A percentile compares a stretch with the other conserved stretches of the same genome.
Conservation (phyloP, 2,113 vertebrate species). For the Platycercus adscitus region DNA sequence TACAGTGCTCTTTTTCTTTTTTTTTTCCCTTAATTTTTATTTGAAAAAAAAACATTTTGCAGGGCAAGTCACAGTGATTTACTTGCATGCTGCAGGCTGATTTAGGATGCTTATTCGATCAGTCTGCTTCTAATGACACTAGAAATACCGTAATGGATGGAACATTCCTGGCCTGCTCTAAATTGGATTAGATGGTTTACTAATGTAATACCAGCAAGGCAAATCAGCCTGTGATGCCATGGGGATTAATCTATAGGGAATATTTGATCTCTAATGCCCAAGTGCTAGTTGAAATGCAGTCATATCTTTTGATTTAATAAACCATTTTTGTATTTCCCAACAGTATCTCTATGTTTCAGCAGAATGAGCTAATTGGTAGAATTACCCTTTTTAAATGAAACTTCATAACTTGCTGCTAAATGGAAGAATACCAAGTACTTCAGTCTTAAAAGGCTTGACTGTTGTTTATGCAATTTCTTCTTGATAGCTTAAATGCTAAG, state of each 20-base stretch:
- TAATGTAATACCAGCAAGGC: constrained; percentile 70
- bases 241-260: constrained; percentile 68
- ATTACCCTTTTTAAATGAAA: constrained; percentile 55
- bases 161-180: constrained; percentile 68
- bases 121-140: constrained; percentile 73
- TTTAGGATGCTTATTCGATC: constrained; percentile 68
- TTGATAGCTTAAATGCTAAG: not conserved
- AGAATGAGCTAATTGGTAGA: constrained; percentile 65
- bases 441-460: not conserved
- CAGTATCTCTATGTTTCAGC: constrained; percentile 12
- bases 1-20: not conserved
- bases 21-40: not conserved
- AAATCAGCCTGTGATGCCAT: constrained; percentile 71
- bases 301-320: constrained; percentile 74
- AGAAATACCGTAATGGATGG: constrained; percentile 70
- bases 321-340: constrained; percentile 62
- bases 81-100: constrained; percentile 43
- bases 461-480: not conserved
- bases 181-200: constrained; percentile 77
- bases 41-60: not conserved
- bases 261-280: constrained; percentile 60
- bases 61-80: constrained; percentile 26
- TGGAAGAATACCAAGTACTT: constrained; percentile 25
- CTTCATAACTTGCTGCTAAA: constrained; percentile 43
- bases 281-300: constrained; percentile 51